A percentile compares a stretch with the other conserved stretches of the same genome.
Evolutionary conservation across 2,113 vertebrate species (phyloP).

Genomic region (Melanocharis versteri): DNA sequence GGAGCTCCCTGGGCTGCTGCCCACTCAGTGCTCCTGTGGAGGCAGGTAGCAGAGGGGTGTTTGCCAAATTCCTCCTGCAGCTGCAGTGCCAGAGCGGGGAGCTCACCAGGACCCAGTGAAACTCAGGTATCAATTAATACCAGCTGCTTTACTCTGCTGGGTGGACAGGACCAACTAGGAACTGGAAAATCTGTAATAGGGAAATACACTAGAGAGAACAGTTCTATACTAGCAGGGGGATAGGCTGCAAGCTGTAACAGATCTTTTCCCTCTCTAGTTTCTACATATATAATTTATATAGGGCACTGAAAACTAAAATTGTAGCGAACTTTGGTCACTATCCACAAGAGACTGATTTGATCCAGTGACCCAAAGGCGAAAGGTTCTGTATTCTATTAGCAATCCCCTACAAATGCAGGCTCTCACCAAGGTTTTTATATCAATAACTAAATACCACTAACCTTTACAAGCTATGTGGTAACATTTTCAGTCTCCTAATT

Average conservation of each 20-base stretch:
- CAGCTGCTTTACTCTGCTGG: background rate
- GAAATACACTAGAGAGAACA: background rate
- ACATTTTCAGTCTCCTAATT: background rate
- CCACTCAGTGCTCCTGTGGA: accelerated
- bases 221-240: background rate
- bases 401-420: background rate
- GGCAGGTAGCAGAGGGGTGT: background rate
- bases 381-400: constrained; percentile 12
- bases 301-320: background rate
- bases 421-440: background rate
- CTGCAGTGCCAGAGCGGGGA: background rate
- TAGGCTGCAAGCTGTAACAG: background rate
- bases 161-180: background rate
- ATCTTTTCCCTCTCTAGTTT: background rate
- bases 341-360: constrained; percentile 17
- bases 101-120: background rate
- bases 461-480: background rate
- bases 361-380: constrained; percentile 28
- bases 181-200: background rate
- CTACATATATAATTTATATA: constrained; percentile 3
- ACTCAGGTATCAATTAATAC: background rate
- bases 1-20: background rate
- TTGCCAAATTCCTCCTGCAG: background rate
- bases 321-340: background rate
- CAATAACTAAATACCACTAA: background rate